These are phyloP conservation scores for Macrophya alboannulata DNA, from an alignment of 2,888 invertebrate genomes.

Conservation along the genomic window DNA sequence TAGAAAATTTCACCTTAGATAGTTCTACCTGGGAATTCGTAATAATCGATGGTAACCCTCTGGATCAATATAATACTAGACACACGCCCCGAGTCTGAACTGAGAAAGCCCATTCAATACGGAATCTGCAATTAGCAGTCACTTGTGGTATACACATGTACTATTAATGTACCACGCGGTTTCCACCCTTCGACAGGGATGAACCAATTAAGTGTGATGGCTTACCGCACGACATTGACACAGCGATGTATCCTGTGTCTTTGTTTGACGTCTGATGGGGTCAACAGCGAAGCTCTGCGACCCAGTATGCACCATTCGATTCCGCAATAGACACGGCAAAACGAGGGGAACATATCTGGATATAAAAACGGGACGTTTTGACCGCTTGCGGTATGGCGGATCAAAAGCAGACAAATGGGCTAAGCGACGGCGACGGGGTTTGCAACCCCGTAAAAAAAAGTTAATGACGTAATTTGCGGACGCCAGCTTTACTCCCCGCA, in stretches of 20 bases:
- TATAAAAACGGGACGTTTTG: neutral
- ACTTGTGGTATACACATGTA: conserved; percentile 12
- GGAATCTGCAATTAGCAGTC: conserved; percentile 27
- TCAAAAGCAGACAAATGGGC: conserved; percentile 28
- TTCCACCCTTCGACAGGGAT: conserved; percentile 37
- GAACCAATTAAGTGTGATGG: conserved; percentile 30
- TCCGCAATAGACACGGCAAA: neutral
- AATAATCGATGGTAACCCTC: neutral
- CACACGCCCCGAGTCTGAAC: neutral
- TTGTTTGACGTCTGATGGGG: conserved; percentile 11
- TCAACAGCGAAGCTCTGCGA: neutral
- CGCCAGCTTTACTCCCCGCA: neutral
- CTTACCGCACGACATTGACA: conserved; percentile 31
- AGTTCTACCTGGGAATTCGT: neutral
- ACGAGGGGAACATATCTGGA: neutral
- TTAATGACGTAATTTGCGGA: conserved; percentile 40
- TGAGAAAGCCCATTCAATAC: neutral
- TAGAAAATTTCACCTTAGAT: neutral
- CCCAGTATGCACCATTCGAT: conserved; percentile 4
- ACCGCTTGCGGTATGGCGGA: neutral
- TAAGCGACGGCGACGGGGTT: conserved; percentile 2
- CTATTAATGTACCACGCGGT: conserved; percentile 21
- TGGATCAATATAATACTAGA: neutral
- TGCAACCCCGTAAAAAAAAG: conserved; percentile 18
- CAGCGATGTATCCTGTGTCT: neutral